Evolutionary conservation across 2,888 invertebrate species (phyloP).

Genomic region (Athalia rosae): DNA sequence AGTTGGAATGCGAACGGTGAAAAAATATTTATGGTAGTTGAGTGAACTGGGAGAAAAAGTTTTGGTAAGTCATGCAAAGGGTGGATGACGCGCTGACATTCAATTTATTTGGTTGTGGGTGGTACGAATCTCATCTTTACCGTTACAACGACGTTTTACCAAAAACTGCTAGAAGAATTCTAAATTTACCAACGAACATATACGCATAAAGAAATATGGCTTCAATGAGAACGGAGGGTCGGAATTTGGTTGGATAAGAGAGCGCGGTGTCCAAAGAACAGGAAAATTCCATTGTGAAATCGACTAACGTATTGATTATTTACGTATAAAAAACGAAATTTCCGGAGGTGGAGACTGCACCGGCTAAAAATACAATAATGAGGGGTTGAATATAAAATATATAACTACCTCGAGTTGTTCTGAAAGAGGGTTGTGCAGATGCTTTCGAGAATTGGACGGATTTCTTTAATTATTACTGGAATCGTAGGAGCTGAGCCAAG

Average conservation of each 20-base stretch:
- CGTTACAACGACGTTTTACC: conserved; percentile 8
- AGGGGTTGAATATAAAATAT: too few relatives aligned
- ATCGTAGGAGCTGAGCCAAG: neutral
- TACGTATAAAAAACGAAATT: neutral
- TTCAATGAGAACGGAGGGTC: neutral
- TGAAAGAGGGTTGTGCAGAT: neutral
- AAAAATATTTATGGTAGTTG: conserved; percentile 19
- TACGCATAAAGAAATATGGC: neutral
- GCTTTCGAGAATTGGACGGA: neutral
- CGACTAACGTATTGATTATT: conserved; percentile 27
- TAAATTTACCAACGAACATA: neutral
- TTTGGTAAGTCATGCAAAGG: conserved; percentile 5
- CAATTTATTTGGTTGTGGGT: neutral
- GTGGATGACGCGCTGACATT: conserved; percentile 10
- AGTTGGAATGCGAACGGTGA: neutral
- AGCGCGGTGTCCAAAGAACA: conserved; percentile 27
- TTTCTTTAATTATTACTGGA: neutral
- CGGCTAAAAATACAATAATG: neutral
- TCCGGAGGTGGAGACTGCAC: neutral
- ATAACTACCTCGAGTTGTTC: too few relatives aligned
- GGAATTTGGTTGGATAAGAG: neutral
- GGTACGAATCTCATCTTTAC: neutral
- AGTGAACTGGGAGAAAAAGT: conserved; percentile 23
- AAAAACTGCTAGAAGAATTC: neutral
- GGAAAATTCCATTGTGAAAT: neutral